phyloP scores from a whole-genome alignment of 1,140 invertebrate genomes.

The Oedothorax gibbosus region DNA sequence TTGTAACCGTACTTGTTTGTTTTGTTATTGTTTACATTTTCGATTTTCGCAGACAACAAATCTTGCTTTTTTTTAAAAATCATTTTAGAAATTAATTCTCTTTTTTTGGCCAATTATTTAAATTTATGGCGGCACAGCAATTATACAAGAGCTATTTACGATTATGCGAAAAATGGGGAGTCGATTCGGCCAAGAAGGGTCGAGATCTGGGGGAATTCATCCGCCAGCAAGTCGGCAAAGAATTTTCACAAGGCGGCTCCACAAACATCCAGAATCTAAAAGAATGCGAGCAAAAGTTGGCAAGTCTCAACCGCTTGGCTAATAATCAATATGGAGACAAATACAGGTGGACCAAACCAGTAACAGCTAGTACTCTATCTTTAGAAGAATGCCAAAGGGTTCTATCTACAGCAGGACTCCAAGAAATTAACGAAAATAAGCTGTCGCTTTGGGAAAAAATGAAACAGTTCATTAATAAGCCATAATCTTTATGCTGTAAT shows the following conservation, averaged over 20 bases:
- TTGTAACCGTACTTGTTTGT: too few relatives aligned
- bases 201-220: slow-evolving; percentile 84
- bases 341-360: slow-evolving; percentile 72
- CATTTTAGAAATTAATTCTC: too few relatives aligned
- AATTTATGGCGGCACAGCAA: slow-evolving; percentile 18
- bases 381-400: slow-evolving; percentile 78
- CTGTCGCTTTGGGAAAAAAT: not conserved
- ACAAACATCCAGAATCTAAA: slow-evolving; percentile 71
- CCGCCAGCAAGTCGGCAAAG: slow-evolving; percentile 76
- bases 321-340: slow-evolving; percentile 77
- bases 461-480: not conserved
- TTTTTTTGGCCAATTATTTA: too few relatives aligned
- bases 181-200: slow-evolving; percentile 78
- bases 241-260: slow-evolving; percentile 75
- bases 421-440: slow-evolving; percentile 71
- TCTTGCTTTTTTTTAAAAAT: too few relatives aligned
- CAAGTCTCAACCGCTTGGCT: slow-evolving; percentile 77
- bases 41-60: too few relatives aligned
- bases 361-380: slow-evolving; percentile 78
- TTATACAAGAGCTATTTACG: slow-evolving; percentile 75
- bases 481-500: not conserved
- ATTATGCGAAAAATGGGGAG: slow-evolving; percentile 83
- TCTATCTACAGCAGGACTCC: slow-evolving; percentile 78
- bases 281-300: slow-evolving; percentile 76
- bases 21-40: too few relatives aligned